Conservation (phyloP, 2,888 invertebrate species). For the Candidula unifasciata region DNA sequence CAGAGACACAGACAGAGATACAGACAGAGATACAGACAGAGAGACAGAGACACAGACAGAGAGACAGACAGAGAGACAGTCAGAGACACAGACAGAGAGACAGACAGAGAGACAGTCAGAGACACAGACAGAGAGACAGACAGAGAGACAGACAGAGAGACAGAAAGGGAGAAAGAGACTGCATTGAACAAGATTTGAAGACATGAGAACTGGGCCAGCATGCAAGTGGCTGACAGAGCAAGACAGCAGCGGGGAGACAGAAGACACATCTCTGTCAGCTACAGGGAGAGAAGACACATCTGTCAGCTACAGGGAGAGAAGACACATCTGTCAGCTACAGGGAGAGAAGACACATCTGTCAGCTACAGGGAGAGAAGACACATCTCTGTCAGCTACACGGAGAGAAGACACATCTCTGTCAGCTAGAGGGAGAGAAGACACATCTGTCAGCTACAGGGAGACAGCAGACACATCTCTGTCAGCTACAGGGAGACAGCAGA, state of each 20-base stretch:
- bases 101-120: constrained; percentile 1
- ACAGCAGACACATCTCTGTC: too few relatives aligned
- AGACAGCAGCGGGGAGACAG: neutral
- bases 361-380: too few relatives aligned
- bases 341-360: too few relatives aligned
- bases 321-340: too few relatives aligned
- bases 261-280: too few relatives aligned
- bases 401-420: too few relatives aligned
- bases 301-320: too few relatives aligned
- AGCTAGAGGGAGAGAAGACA: too few relatives aligned
- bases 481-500: too few relatives aligned
- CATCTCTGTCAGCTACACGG: too few relatives aligned
- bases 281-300: too few relatives aligned
- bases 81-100: neutral
- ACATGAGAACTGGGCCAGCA: neutral
- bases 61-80: neutral
- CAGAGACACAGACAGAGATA: neutral
- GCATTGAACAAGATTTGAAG: neutral
- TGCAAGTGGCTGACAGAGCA: neutral
- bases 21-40: neutral
- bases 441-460: too few relatives aligned
- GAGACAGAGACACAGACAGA: neutral
- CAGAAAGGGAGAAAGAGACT: neutral
- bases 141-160: neutral
- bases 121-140: constrained; percentile 6